Evolutionary conservation across 1,140 invertebrate genomes (phyloP), one percentile per base, ranked within the genome.

Genomic region (Cydia strobilella): DNA sequence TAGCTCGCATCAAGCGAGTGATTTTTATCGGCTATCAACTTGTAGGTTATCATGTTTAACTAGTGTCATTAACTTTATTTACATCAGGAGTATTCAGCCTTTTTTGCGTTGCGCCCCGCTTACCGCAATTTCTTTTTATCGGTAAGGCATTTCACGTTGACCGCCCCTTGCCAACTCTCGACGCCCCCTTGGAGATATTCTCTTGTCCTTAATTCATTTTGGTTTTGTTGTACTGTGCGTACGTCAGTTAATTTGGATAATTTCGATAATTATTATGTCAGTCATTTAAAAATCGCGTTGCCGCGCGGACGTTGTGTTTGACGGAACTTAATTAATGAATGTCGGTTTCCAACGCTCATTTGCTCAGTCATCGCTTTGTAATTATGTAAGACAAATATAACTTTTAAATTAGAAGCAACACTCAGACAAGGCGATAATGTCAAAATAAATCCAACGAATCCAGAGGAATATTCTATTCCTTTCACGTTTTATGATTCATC

Each of bases 321-420:
- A 48, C 45, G 39, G 23, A 79, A 80, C 75, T 81, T 83, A 82
- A 84, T 86, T 83, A 84, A 84, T 84, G 76, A 42, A 63, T 66
- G 65, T 62, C 72, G 73, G 77, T 78, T 72, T 77, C 75, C 59
- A 72, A 48, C 62, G 77, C 72, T 77, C 74, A 42, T 75, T 79
- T 65, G 80, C 72, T 78, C 76, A 82, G 81, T 86, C 83, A 86
- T 84, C 77, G 75, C 74, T 72, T 63, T 45, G 77, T 82, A 81
- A 82, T 83, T 81, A 85, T 39, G 42, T 76, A 69, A 69, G 65
- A 69, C 31, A 69, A 69, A 48, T 72, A 48, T 48, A 72, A 72
- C 45, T 72, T 51, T 48, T 48, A 45, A 72, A 72, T 51, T 72
- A 72, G 54, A 72, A 42, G 27, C 25, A 72, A 9, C 42, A 25